Evolutionary conservation across 2,797 vertebrate species (phyloP), one percentile per base, ranked within the genome.

Genomic region (Dipus sagitta): DNA sequence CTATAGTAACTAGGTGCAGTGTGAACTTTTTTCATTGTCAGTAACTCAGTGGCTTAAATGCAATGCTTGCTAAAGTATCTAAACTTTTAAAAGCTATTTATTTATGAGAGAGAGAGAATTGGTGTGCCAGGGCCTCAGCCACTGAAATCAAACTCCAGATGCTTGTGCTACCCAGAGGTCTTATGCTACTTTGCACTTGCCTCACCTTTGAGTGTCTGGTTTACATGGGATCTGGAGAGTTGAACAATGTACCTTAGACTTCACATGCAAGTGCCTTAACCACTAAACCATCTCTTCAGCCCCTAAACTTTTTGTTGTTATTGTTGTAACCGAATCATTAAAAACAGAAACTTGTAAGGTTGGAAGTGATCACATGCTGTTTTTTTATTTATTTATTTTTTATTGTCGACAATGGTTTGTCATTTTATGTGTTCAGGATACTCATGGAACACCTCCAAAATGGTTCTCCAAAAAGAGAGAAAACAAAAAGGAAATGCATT

Each of bases 371-470:
- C 95, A 98, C 97, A 98, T 98, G 96, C 97, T 97, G 97, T 88
- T 88, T 96, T 38, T 38, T 38, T 38, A 38, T 93, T 97, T n/a
- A n/a, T n/a, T 98, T 97, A 95, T 93, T 98, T 97, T 96, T 95
- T 94, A 95, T 96, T 98, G 98, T 98, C 97, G 97, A 97, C 97
- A 98, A 97, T 98, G 98, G 97, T 98, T 97, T 98, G 96, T 97
- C 97, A 98, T 98, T 98, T 98, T 98, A 97, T 98, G 97, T 95
- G 97, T 97, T 98, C 98, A 98, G 98, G 97, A 97, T 98, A 96
- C 97, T 95, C 97, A 98, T 96, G 98, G 97, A 98, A 96, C 97
- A 94, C 95, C 96, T 96, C 98, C 96, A 96, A 97, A 98, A 98
- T 98, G 98, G 97, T 90, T 97, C 97, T 95, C 98, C 96, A 97